Evolutionary conservation across 2,888 invertebrate species (phyloP), one percentile per base, ranked within the genome.

Genomic region (Metalampra italica): DNA sequence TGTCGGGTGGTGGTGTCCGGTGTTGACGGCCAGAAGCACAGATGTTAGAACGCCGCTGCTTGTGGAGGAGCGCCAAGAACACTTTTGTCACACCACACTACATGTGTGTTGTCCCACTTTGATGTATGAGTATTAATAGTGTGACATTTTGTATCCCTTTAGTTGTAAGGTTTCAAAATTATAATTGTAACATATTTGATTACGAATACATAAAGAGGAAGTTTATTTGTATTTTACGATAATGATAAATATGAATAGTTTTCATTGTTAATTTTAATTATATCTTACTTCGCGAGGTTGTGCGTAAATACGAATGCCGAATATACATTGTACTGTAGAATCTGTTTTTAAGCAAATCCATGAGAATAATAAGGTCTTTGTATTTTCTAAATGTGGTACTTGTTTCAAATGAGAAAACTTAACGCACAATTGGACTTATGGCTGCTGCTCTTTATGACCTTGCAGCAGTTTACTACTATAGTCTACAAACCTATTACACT

Each of bases 141-240:
- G 78, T 77, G 83, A 83, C 82, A 83, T 87, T 75, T 87, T 86
- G 78, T 87, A 87, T 86, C 83, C 82, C 75, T 71, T 69, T 82
- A 82, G 78, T 56, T 70, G 53, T 87, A 86, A 87, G 86, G 62
- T 81, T 86, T 83, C 82, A 72, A 86, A 87, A 86, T 86, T 82
- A 76, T 82, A 69, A 80, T 78, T 82, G 80, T 86, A 83, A 74
- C 68, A 76, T 85, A 82, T 75, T 74, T 66, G 65, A 73, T 71
- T 65, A 63, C 68, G 8, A 32, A 32, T 36, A 22, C 64, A 65
- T 60, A 60, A 67, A 57, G 52, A 57, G 56, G 62, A 52, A 47
- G 43, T 53, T 47, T n/a, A n/a, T n/a, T n/a, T 53, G 50, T 56
- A 62, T 57, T 57, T 57, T 59, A 65, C 57, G 60, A 61, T 56